Conservation (phyloP, 2,113 vertebrate species). For the Morone chrysops region DNA sequence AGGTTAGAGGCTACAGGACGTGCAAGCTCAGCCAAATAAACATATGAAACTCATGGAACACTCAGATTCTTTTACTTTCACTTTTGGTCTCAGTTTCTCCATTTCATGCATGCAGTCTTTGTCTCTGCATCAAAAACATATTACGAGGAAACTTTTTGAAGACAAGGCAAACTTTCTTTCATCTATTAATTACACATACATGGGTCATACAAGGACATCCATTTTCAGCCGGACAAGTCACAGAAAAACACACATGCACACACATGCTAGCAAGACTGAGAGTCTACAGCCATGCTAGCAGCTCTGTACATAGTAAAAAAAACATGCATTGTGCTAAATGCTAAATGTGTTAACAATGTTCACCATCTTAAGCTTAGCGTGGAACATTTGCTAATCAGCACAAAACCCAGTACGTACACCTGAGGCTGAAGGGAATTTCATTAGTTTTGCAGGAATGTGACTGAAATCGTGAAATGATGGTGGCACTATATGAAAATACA, state of each 20-base stretch:
- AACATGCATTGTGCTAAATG: not conserved
- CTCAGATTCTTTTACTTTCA: not conserved
- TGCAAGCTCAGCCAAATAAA: conserved; percentile 38
- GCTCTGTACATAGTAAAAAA: too few species aligned
- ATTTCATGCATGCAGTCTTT: not conserved
- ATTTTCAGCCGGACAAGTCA: not conserved
- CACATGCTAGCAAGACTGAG: not conserved
- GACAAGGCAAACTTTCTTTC: too few species aligned
- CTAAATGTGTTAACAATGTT: not conserved
- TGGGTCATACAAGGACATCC: conserved; percentile 16
- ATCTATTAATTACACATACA: not conserved
- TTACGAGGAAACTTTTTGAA: not conserved
- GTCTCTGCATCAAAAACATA: conserved; percentile 5
- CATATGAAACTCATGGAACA: conserved; percentile 9
- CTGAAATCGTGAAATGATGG: not conserved
- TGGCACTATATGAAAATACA: not conserved
- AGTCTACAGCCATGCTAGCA: not conserved
- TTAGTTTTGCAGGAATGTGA: not conserved
- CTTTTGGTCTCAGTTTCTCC: not conserved
- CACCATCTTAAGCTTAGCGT: not conserved
- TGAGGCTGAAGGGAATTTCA: not conserved
- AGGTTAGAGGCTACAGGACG: conserved; percentile 20
- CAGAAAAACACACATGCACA: not conserved
- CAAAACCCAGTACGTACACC: too few species aligned
- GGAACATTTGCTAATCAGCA: not conserved